Percentiles rank a stretch among this genome's conserved stretches.
These are phyloP conservation scores for Remorina albescens DNA, from an alignment of 2,797 vertebrate species.

Conservation along the genomic window DNA sequence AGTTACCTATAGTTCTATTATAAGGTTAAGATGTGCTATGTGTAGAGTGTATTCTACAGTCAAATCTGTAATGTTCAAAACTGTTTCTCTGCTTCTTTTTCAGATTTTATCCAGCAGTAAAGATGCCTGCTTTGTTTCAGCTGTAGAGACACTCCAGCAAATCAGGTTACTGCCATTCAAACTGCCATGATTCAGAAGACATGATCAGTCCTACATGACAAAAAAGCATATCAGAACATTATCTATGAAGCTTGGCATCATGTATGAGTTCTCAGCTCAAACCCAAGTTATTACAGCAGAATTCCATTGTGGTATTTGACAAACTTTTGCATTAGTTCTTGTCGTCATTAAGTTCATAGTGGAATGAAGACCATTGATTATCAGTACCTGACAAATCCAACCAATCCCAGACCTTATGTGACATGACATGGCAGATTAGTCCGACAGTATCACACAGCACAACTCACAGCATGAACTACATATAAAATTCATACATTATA, in stretches of 20 bases:
- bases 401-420: not conserved
- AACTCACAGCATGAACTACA: not conserved
- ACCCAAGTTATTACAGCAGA: not conserved
- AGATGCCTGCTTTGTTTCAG: constrained; percentile 93
- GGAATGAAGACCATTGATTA: no score
- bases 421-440: not conserved
- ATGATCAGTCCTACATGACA: not conserved
- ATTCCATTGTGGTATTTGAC: not conserved
- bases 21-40: not conserved
- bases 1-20: not conserved
- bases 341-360: no score
- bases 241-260: no score
- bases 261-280: not conserved
- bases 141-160: constrained; percentile 95
- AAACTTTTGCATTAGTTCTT: no score
- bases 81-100: constrained; percentile 2
- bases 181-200: not conserved
- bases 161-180: constrained; percentile 88
- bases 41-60: not conserved
- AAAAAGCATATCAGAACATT: no score
- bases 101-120: constrained; percentile 92
- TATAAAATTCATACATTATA: not conserved
- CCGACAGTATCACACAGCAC: not conserved
- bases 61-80: not conserved
- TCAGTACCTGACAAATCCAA: not conserved